phyloP scores from a whole-genome alignment of 2,797 vertebrate genomes.

The Macroramphosus scolopax region DNA sequence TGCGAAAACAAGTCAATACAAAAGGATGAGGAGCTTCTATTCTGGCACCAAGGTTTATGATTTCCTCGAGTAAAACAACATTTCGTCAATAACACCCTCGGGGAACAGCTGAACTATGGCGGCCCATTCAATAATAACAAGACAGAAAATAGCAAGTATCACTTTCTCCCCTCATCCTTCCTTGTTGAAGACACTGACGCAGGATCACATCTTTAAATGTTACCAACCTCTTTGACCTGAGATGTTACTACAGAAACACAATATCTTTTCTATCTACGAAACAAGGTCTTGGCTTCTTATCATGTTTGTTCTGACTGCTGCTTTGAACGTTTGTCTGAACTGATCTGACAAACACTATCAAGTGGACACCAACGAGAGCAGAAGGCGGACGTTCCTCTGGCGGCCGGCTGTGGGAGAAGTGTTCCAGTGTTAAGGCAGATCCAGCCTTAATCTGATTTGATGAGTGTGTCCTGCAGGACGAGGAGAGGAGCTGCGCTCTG shows the following conservation, averaged over 20 bases:
- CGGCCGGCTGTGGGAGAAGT: constrained; percentile 20
- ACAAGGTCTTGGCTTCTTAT: not conserved
- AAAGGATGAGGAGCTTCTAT: constrained; percentile 34
- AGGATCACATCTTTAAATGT: too few relatives aligned
- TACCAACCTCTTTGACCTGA: too few relatives aligned
- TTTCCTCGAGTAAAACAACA: constrained; percentile 29
- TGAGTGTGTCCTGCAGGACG: constrained; percentile 43
- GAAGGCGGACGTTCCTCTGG: constrained; percentile 7
- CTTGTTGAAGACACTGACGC: constrained; percentile 20
- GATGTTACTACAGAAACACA: too few relatives aligned
- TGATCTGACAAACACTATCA: constrained; percentile 22
- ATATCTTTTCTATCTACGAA: not conserved
- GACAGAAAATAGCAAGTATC: constrained; percentile 3
- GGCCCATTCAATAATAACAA: constrained; percentile 21
- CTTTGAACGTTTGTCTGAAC: constrained; percentile 12
- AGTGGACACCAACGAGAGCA: constrained; percentile 25
- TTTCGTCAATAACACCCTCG: constrained; percentile 44
- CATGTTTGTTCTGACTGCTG: too few relatives aligned
- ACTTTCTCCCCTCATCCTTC: constrained; percentile 12
- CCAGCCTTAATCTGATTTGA: constrained; percentile 56
- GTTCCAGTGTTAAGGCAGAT: constrained; percentile 29
- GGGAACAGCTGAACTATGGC: constrained; percentile 24
- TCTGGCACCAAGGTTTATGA: constrained; percentile 40
- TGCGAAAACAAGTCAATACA: constrained; percentile 50
- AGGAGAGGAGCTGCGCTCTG: constrained; percentile 35